Percentiles rank a stretch among this genome's conserved stretches.
phyloP scores from a whole-genome alignment of 2,797 vertebrate genomes.

The Masticophis lateralis region DNA sequence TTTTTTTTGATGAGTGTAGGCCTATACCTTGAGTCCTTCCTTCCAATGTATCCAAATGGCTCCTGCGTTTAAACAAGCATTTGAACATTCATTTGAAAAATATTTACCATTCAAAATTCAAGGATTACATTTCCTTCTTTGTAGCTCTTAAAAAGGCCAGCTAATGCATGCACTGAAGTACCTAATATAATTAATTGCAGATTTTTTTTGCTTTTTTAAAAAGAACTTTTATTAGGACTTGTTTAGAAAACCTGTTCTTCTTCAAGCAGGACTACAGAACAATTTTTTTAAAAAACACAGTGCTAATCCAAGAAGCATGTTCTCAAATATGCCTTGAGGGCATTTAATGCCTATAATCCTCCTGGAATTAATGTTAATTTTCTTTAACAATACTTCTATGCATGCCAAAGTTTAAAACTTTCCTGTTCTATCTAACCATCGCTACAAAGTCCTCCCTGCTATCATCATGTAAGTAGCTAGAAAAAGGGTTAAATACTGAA shows the following conservation, averaged over 20 bases:
- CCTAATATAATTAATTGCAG: not conserved
- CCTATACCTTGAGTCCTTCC: not conserved
- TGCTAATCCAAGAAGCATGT: not conserved
- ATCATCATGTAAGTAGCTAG: not conserved
- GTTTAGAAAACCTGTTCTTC: conserved; percentile 58
- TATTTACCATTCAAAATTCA: not conserved
- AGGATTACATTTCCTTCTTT: not conserved
- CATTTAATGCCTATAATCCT: conserved; percentile 30
- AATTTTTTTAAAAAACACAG: conserved; percentile 17
- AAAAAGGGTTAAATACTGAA: not conserved
- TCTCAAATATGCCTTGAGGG: conserved; percentile 33
- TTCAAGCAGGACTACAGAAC: conserved; percentile 37
- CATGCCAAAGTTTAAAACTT: not conserved
- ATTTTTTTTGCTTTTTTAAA: not conserved
- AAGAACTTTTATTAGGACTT: conserved; percentile 28
- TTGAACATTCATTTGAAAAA: not conserved
- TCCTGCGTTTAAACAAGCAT: not conserved
- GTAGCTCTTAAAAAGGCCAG: not conserved
- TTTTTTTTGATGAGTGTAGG: not conserved
- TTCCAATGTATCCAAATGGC: not conserved
- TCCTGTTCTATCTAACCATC: not conserved
- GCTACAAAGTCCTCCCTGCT: not conserved
- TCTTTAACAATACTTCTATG: conserved; percentile 16
- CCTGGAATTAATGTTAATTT: conserved; percentile 30
- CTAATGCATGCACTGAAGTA: not conserved